Evolutionary conservation across 2,113 vertebrate genomes (phyloP).

Genomic region (Onychostruthus taczanowskii): DNA sequence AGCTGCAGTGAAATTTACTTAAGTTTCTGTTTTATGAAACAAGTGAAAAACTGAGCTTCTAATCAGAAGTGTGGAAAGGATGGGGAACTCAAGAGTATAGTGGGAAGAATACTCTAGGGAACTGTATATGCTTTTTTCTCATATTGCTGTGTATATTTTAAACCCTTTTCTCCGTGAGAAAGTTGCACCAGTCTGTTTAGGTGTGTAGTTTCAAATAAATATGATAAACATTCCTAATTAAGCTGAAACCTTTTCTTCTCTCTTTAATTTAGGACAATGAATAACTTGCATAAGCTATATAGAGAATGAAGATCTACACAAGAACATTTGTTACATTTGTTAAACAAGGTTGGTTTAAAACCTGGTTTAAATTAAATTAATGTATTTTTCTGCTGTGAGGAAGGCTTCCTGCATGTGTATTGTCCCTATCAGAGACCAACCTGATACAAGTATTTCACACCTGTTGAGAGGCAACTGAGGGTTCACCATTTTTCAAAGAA

Average conservation of each 20-base stretch:
- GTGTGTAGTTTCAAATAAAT: not conserved
- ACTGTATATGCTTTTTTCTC: not conserved
- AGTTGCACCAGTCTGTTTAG: not conserved
- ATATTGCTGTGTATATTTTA: not conserved
- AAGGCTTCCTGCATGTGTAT: not conserved
- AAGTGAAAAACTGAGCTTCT: not conserved
- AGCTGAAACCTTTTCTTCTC: not conserved
- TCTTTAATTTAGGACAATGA: not conserved
- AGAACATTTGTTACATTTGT: not conserved
- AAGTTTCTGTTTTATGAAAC: slow-evolving; percentile 4
- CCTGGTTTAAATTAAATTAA: not conserved
- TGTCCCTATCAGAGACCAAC: not conserved
- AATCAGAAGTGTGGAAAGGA: not conserved
- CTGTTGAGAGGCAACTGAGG: not conserved
- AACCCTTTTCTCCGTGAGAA: not conserved
- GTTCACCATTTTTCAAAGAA: not conserved
- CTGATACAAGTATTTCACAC: not conserved
- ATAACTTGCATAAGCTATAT: not conserved
- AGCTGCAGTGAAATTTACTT: not conserved
- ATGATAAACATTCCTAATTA: not conserved
- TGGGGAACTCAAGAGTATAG: not conserved
- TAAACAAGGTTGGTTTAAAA: not conserved
- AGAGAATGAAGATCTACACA: not conserved
- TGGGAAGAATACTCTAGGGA: not conserved
- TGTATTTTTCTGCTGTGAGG: not conserved